Evolutionary conservation across 2,888 invertebrate species (phyloP).

Genomic region (Drosophila conformis): DNA sequence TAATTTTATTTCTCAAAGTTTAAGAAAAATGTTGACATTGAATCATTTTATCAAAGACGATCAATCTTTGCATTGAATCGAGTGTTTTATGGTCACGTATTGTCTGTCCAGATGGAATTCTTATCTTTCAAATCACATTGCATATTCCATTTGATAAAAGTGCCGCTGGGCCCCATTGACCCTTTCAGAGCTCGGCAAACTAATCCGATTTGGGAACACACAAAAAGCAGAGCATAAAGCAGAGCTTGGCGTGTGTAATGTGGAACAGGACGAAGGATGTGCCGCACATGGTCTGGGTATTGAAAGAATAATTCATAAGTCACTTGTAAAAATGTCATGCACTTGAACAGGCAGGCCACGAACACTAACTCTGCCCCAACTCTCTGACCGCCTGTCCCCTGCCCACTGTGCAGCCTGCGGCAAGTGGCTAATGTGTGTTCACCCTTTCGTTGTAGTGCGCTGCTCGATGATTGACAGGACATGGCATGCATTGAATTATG

Average conservation of each 20-base stretch:
- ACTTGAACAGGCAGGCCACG: conserved; percentile 21
- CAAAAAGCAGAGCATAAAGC: conserved; percentile 60
- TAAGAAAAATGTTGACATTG: neutral
- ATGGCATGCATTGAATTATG: conserved; percentile 83
- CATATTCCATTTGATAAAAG: conserved; percentile 66
- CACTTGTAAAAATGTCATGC: conserved; percentile 73
- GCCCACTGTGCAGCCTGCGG: neutral
- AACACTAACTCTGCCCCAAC: conserved; percentile 5
- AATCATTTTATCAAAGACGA: neutral
- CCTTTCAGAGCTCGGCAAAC: conserved; percentile 59
- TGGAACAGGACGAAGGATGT: conserved; percentile 20
- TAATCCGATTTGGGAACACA: conserved; percentile 72
- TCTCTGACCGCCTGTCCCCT: neutral
- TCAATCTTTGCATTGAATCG: conserved; percentile 14
- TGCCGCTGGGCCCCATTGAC: conserved; percentile 57
- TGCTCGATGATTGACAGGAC: conserved; percentile 71
- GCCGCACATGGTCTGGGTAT: conserved; percentile 35
- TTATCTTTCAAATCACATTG: conserved; percentile 62
- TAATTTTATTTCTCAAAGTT: neutral
- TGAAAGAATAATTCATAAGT: conserved; percentile 81
- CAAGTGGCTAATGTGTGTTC: conserved; percentile 61
- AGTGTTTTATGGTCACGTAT: conserved; percentile 65
- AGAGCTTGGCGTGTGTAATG: conserved; percentile 16
- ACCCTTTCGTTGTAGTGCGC: conserved; percentile 63
- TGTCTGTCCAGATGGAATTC: conserved; percentile 22